Conservation (phyloP, 2,113 vertebrate species). For the Sminthopsis crassicaudata region DNA sequence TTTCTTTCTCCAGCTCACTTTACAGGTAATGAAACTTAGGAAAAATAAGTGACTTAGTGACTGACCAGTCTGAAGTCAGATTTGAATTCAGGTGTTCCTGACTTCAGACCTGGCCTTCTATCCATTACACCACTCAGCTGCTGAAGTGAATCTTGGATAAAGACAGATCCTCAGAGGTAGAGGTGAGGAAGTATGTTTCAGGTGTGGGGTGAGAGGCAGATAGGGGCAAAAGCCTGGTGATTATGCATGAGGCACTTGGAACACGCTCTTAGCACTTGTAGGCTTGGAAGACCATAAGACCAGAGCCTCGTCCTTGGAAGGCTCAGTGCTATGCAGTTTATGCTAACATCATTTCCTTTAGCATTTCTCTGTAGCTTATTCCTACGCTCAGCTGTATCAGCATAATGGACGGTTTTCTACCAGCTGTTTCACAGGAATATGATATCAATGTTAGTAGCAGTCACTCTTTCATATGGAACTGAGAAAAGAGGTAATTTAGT, state of each 20-base stretch:
- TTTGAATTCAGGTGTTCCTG: not conserved
- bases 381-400: not conserved
- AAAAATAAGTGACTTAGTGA: not conserved
- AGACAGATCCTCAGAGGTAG: not conserved
- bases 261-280: not conserved
- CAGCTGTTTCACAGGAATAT: conserved; percentile 44
- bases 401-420: conserved; percentile 46
- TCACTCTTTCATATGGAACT: conserved; percentile 13
- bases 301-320: not conserved
- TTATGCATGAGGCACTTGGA: too few relatives aligned
- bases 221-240: not conserved
- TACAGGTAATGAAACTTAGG: not conserved
- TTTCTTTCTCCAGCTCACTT: not conserved
- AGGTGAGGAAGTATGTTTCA: not conserved
- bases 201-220: not conserved
- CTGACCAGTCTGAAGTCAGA: not conserved
- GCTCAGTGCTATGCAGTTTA: conserved; percentile 30
- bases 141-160: not conserved
- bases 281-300: not conserved
- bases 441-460: conserved; percentile 51
- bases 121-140: not conserved
- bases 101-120: not conserved
- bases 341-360: conserved; percentile 45
- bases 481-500: conserved; percentile 36
- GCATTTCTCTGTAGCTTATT: conserved; percentile 25